phyloP scores from a whole-genome alignment of 2,888 invertebrate species.

The Sinopyrophorus schimmeli region DNA sequence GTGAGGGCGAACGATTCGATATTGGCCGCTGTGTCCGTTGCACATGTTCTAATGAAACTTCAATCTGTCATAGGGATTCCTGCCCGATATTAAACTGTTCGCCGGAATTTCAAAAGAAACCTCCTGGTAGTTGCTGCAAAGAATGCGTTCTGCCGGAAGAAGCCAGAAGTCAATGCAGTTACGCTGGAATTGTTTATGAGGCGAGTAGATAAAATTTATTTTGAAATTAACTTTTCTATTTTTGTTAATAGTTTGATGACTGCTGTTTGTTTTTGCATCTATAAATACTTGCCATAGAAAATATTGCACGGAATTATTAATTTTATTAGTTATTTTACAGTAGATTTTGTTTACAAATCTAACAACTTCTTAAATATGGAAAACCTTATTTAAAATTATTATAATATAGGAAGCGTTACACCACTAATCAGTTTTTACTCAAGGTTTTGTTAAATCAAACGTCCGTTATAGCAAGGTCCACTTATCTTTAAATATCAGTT shows the following conservation, averaged over 20 bases:
- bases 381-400: no score
- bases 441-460: conserved; percentile 18
- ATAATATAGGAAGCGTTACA: no score
- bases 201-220: no score
- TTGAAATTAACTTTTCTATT: no score
- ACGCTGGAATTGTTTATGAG: conserved; percentile 69
- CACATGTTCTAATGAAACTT: conserved; percentile 77
- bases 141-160: conserved; percentile 74
- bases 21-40: conserved; percentile 75
- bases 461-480: conserved; percentile 18
- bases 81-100: conserved; percentile 92
- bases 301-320: no score
- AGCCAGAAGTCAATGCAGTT: conserved; percentile 68
- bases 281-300: no score
- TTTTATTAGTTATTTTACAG: no score
- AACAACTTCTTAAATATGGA: no score
- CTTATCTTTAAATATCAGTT: conserved; percentile 9
- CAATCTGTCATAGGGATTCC: conserved; percentile 76
- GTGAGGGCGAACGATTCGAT: conserved; percentile 40
- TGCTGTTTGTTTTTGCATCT: no score
- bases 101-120: conserved; percentile 67
- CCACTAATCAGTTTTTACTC: no score
- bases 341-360: no score
- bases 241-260: no score
- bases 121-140: conserved; percentile 74